These are phyloP conservation scores for Scaptomyza reducta DNA, from an alignment of 2,888 invertebrate genomes.

Conservation along the genomic window DNA sequence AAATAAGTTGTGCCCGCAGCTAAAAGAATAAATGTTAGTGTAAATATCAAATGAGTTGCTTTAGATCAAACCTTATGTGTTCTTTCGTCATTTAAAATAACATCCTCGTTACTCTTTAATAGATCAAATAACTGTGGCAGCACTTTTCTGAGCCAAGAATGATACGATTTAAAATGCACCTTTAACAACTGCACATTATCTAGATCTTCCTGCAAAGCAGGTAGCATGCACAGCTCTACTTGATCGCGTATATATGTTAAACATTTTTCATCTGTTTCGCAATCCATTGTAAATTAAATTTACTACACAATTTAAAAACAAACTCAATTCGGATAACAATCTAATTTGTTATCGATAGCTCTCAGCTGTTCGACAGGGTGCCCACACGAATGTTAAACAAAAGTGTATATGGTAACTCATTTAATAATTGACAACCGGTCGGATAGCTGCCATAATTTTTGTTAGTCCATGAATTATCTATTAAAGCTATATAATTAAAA, in stretches of 20 bases:
- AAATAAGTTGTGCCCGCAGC: constrained; percentile 65
- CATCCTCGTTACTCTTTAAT: constrained; percentile 59
- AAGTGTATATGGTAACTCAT: constrained; percentile 9
- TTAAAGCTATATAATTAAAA: constrained; percentile 13
- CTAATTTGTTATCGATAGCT: constrained; percentile 14
- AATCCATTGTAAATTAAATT: constrained; percentile 29
- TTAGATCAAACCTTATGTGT: constrained; percentile 24
- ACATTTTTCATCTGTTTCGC: constrained; percentile 3
- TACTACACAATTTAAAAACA: constrained; percentile 3
- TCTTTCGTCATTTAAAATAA: background rate
- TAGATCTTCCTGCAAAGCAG: constrained; percentile 73
- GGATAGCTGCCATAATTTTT: background rate
- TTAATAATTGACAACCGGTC: background rate
- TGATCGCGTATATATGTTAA: constrained; percentile 50
- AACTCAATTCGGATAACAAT: background rate
- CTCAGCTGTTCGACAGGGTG: constrained; percentile 28
- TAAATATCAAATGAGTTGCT: constrained; percentile 2
- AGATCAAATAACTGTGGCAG: constrained; percentile 78
- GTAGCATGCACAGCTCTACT: constrained; percentile 71
- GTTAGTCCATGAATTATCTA: constrained; percentile 22
- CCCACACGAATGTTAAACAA: background rate
- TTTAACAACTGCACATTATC: constrained; percentile 67
- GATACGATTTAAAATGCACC: constrained; percentile 71
- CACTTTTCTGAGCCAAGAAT: constrained; percentile 60
- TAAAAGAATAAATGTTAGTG: constrained; percentile 28